phyloP scores from a whole-genome alignment of 2,113 vertebrate genomes.

The Lampris incognitus region DNA sequence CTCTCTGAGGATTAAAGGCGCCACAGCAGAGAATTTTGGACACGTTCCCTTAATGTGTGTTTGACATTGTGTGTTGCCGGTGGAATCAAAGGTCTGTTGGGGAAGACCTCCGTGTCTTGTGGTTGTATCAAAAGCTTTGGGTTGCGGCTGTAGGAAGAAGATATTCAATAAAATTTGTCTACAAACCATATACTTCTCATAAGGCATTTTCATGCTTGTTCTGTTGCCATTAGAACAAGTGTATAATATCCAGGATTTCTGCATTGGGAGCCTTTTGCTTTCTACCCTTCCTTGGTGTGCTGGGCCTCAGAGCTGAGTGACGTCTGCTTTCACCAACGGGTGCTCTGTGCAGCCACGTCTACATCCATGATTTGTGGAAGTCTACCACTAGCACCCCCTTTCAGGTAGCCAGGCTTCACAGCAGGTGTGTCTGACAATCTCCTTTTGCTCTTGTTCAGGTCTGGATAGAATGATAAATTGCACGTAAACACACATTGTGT shows the following conservation, averaged over 20 bases:
- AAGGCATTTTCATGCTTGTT: not conserved
- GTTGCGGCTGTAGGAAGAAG: conserved; percentile 54
- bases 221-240: conserved; percentile 9
- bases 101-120: conserved; percentile 55
- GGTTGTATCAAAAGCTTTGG: conserved; percentile 56
- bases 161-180: conserved; percentile 36
- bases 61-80: conserved; percentile 22
- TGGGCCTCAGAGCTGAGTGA: not conserved
- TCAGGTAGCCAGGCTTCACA: conserved; percentile 80
- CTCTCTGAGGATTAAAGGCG: conserved; percentile 12
- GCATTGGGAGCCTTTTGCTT: conserved; percentile 3
- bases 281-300: not conserved
- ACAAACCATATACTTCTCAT: conserved; percentile 24
- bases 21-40: conserved; percentile 17
- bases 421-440: conserved; percentile 72
- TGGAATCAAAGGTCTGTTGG: conserved; percentile 27
- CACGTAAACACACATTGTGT: not conserved
- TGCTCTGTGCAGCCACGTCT: conserved; percentile 72
- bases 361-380: conserved; percentile 80
- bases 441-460: conserved; percentile 79
- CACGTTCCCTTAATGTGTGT: conserved; percentile 14
- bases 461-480: conserved; percentile 54
- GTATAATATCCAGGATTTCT: conserved; percentile 1
- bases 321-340: conserved; percentile 74
- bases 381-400: conserved; percentile 84